These are phyloP conservation scores for Nesoenas mayeri DNA, from an alignment of 2,113 vertebrate species.

Conservation along the genomic window DNA sequence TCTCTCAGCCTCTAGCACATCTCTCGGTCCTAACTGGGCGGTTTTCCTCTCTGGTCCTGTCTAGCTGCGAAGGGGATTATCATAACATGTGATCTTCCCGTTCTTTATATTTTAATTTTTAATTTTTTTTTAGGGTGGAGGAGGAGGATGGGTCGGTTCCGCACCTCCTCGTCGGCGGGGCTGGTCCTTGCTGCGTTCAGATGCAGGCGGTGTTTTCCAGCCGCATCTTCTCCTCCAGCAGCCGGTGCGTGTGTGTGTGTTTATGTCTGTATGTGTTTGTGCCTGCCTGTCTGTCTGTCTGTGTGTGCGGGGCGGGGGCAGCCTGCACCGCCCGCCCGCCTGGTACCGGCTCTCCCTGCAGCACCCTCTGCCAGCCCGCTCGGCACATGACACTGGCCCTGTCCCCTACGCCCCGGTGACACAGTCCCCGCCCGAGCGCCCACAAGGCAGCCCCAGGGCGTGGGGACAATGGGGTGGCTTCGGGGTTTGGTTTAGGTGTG, in stretches of 20 bases:
- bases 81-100: slow-evolving; percentile 29
- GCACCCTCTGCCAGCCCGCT: background rate
- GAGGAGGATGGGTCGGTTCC: background rate
- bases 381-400: background rate
- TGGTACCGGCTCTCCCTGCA: too few relatives aligned
- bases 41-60: background rate
- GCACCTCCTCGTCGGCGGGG: background rate
- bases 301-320: background rate
- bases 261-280: background rate
- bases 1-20: background rate
- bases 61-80: slow-evolving; percentile 31
- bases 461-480: too few relatives aligned
- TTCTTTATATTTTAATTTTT: background rate
- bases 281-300: rapidly evolving
- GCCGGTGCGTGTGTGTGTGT: background rate
- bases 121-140: background rate
- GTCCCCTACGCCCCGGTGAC: background rate
- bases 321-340: background rate
- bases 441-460: rapidly evolving
- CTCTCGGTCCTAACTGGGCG: background rate
- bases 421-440: background rate
- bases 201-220: background rate
- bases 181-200: background rate
- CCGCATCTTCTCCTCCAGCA: background rate
- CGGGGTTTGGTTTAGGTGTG: rapidly evolving